Percentiles rank a stretch among this genome's conserved stretches.
Evolutionary conservation across 2,797 vertebrate genomes (phyloP).

Genomic region (Selene dorsalis): DNA sequence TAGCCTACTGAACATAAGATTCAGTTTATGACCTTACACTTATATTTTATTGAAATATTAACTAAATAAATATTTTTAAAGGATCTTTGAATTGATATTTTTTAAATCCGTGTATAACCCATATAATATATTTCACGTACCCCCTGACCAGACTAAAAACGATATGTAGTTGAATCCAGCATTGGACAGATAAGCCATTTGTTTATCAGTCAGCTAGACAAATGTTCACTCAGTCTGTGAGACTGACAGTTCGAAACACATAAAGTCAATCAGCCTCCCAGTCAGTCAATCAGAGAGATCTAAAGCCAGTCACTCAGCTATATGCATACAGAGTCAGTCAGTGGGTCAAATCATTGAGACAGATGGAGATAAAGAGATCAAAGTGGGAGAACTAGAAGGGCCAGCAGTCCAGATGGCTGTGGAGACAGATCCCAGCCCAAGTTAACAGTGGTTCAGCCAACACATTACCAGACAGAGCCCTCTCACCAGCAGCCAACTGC

Average conservation of each 20-base stretch:
- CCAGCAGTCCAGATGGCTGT: constrained; percentile 70
- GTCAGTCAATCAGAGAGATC: constrained; percentile 28
- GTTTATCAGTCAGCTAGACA: constrained; percentile 10
- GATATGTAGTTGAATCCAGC: neutral
- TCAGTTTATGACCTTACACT: no score
- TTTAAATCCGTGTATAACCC: no score
- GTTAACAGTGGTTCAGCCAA: constrained; percentile 65
- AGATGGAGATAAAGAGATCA: constrained; percentile 76
- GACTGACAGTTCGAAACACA: constrained; percentile 10
- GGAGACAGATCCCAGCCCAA: constrained; percentile 62
- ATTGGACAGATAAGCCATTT: constrained; percentile 15
- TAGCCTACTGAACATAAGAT: no score
- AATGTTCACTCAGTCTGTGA: neutral
- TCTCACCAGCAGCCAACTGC: constrained; percentile 65
- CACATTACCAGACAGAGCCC: constrained; percentile 67
- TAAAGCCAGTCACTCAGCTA: constrained; percentile 31
- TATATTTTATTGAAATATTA: no score
- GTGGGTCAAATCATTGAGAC: constrained; percentile 68
- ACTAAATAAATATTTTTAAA: no score
- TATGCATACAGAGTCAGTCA: constrained; percentile 55
- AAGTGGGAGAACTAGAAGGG: constrained; percentile 56
- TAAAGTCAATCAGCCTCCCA: constrained; percentile 4
- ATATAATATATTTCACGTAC: no score
- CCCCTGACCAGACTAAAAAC: no score
- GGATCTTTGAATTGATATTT: no score